phyloP scores from a whole-genome alignment of 2,797 vertebrate genomes.

The Tinamus major region DNA sequence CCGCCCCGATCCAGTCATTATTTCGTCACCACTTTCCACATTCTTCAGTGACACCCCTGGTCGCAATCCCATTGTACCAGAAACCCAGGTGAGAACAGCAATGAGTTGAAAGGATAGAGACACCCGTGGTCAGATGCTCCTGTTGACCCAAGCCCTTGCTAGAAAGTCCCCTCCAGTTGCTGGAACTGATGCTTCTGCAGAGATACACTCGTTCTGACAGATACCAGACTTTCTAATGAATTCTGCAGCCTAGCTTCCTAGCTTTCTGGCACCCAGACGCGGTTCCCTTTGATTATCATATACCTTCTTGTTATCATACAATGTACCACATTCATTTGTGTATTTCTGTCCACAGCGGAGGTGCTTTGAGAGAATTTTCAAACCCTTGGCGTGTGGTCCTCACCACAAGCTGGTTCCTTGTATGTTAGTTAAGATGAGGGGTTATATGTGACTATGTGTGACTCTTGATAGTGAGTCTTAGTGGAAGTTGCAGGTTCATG shows the following conservation, averaged over 20 bases:
- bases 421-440: conserved; percentile 48
- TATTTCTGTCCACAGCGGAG: background rate
- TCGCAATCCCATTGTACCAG: conserved; percentile 94
- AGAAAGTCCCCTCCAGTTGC: background rate
- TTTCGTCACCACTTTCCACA: conserved; percentile 95
- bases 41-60: conserved; percentile 95
- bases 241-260: background rate
- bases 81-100: conserved; percentile 90
- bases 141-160: background rate
- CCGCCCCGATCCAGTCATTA: conserved; percentile 95
- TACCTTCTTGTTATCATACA: background rate
- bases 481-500: conserved; percentile 41
- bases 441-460: no score
- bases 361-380: background rate
- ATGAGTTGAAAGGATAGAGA: background rate
- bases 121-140: background rate
- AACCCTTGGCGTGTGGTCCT: background rate
- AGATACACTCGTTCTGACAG: background rate
- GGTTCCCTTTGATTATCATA: background rate
- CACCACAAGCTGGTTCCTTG: conserved; percentile 9
- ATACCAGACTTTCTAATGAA: background rate
- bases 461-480: background rate
- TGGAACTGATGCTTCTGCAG: background rate
- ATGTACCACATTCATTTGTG: background rate
- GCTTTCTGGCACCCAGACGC: background rate